These are phyloP conservation scores for Acrocephalus scirpaceus DNA, from an alignment of 2,797 vertebrate genomes.

Conservation along the genomic window DNA sequence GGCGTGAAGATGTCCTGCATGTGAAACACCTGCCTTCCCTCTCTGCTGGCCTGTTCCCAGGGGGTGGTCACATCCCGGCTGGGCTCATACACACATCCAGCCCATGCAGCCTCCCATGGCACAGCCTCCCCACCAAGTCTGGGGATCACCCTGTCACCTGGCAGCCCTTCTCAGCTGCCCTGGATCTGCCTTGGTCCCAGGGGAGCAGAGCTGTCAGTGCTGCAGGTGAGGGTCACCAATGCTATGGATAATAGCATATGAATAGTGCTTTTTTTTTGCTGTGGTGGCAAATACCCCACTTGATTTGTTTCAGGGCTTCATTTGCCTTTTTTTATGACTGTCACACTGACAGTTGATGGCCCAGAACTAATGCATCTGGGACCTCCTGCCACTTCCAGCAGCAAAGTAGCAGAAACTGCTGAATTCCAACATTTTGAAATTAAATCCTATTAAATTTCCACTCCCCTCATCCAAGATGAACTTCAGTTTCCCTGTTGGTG, in stretches of 20 bases:
- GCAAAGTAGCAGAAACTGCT: background rate
- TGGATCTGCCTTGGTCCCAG: background rate
- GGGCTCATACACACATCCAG: background rate
- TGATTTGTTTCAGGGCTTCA: background rate
- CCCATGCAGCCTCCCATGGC: background rate
- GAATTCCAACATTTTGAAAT: background rate
- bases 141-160: background rate
- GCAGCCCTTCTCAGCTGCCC: background rate
- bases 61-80: rapidly evolving
- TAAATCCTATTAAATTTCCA: background rate
- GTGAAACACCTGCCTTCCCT: background rate
- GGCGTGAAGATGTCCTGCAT: background rate
- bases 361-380: background rate
- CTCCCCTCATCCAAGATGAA: background rate
- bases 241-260: background rate
- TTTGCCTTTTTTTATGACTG: background rate
- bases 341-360: background rate
- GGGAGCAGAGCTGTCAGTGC: background rate
- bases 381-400: background rate
- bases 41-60: background rate
- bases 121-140: background rate
- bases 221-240: background rate
- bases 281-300: background rate
- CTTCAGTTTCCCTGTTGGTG: background rate
- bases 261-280: background rate